These are phyloP conservation scores for Nomada lathburiana DNA, from an alignment of 2,888 invertebrate genomes.

Conservation along the genomic window DNA sequence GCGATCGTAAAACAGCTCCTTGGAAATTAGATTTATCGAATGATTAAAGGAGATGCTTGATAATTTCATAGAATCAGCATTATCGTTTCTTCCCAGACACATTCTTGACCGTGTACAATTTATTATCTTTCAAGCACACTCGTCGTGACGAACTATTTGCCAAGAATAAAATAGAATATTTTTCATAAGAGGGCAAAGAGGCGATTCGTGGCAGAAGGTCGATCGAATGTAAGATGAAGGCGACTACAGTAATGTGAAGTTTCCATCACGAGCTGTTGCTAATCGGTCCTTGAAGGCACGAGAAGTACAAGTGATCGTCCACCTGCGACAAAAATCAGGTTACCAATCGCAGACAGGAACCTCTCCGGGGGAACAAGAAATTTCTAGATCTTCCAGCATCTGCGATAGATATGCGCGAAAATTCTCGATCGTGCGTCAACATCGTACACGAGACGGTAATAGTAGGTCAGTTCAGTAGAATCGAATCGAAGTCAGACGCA, in stretches of 20 bases:
- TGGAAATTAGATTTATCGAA: too few species aligned
- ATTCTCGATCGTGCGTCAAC: constrained; percentile 12
- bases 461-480: constrained; percentile 53
- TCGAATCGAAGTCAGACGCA: constrained; percentile 48
- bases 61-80: too few species aligned
- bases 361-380: background rate
- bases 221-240: too few species aligned
- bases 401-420: constrained; percentile 3
- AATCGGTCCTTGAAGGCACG: background rate
- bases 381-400: background rate
- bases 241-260: background rate
- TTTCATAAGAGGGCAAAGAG: too few species aligned
- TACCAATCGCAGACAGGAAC: background rate
- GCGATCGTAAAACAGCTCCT: too few species aligned
- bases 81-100: too few species aligned
- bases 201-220: background rate
- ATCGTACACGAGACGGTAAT: constrained; percentile 25
- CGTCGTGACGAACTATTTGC: too few species aligned
- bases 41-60: too few species aligned
- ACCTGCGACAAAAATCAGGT: background rate
- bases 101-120: too few species aligned
- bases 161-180: too few species aligned
- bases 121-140: too few species aligned
- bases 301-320: background rate
- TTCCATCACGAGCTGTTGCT: background rate